phyloP scores from a whole-genome alignment of 1,140 invertebrate species.

The Panagrolaimus sp. region DNA sequence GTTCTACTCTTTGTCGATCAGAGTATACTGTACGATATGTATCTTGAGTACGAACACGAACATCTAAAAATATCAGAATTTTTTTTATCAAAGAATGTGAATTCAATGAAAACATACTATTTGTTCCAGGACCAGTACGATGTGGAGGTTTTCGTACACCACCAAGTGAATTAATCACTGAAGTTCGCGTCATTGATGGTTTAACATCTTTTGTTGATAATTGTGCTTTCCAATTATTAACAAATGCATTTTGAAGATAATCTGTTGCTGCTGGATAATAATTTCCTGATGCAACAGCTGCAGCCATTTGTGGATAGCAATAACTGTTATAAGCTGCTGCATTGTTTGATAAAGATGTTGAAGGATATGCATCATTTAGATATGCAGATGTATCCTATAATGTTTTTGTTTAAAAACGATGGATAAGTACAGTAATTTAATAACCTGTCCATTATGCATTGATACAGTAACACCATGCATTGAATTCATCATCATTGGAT shows the following conservation, averaged over 20 bases:
- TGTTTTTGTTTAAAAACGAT: neutral
- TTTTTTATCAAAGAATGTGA: neutral
- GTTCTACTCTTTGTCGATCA: conserved; percentile 86
- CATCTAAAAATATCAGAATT: conserved; percentile 34
- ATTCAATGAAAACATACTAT: neutral
- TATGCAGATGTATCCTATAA: neutral
- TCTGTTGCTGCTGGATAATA: neutral
- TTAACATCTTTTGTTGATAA: neutral
- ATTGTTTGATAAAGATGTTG: neutral
- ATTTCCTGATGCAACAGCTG: neutral
- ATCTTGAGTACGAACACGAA: conserved; percentile 76
- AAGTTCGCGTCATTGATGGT: neutral
- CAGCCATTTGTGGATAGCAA: no score
- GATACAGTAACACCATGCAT: neutral
- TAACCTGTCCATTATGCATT: neutral
- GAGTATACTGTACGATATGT: conserved; percentile 97
- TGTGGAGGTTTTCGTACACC: neutral
- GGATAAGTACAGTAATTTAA: neutral
- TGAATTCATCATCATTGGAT: neutral
- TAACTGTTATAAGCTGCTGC: neutral
- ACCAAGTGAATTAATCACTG: neutral
- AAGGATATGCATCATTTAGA: neutral
- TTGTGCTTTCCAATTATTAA: neutral
- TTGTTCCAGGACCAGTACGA: conserved; percentile 9
- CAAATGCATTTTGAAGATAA: neutral